Evolutionary conservation across 2,113 vertebrate species (phyloP).

Genomic region (Pedionomus torquatus): DNA sequence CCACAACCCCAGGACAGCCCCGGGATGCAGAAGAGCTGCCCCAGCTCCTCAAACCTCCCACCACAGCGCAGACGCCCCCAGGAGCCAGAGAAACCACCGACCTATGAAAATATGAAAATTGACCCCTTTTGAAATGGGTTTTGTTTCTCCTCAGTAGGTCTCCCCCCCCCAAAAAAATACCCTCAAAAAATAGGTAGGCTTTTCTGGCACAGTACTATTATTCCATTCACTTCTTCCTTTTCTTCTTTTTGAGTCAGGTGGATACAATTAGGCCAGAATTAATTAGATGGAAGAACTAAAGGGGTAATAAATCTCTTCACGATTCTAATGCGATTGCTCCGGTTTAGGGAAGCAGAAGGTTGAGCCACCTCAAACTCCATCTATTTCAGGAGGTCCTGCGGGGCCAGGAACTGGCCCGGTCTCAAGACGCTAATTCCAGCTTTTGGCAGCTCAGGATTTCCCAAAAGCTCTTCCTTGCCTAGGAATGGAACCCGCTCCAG

Average conservation of each 20-base stretch:
- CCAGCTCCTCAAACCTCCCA: no score
- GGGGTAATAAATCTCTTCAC: neutral
- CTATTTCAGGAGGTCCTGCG: neutral
- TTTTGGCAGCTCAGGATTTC: neutral
- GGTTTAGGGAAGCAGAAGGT: neutral
- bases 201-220: neutral
- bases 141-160: no score
- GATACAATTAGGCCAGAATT: neutral
- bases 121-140: no score
- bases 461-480: neutral
- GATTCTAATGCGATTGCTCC: neutral
- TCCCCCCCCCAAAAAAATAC: neutral
- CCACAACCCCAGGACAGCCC: no score
- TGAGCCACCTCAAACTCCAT: slow-evolving; percentile 12
- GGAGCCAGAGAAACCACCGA: neutral
- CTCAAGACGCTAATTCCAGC: neutral
- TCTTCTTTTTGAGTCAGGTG: neutral
- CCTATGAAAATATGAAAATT: no score
- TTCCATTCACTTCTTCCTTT: neutral
- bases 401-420: neutral
- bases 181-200: neutral
- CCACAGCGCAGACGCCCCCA: neutral
- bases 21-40: no score
- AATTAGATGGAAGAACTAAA: neutral
- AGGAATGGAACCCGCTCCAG: neutral